Evolutionary conservation across 2,888 invertebrate genomes (phyloP).

Genomic region (Ormyrus pomaceus): DNA sequence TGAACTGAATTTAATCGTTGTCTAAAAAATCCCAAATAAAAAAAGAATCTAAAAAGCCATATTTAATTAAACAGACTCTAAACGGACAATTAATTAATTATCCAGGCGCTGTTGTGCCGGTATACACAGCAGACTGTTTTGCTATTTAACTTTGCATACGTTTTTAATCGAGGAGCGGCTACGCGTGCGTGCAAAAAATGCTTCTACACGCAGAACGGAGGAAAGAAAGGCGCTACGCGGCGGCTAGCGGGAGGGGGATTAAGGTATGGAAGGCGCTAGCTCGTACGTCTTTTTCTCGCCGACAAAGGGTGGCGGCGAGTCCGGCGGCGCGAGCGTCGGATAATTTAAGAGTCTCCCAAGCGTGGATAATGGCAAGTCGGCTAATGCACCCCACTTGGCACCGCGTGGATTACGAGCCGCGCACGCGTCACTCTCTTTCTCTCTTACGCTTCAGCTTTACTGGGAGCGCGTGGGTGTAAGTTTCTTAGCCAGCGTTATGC

Average conservation of each 20-base stretch:
- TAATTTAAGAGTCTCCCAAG: conserved; percentile 74
- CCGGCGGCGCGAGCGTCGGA: conserved; percentile 66
- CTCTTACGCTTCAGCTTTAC: neutral
- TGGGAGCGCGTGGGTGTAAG: neutral
- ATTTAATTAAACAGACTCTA: no score
- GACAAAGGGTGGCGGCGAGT: conserved; percentile 63
- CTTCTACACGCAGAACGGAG: no score
- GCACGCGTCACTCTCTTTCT: conserved; percentile 51
- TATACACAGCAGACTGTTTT: neutral
- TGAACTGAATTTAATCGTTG: no score
- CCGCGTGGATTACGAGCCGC: conserved; percentile 67
- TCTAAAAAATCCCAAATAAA: no score
- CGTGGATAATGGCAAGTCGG: conserved; percentile 74
- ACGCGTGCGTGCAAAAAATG: no score
- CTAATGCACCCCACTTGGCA: conserved; percentile 74
- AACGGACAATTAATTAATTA: no score
- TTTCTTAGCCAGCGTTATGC: neutral
- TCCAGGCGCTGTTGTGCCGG: no score
- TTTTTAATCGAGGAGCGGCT: neutral
- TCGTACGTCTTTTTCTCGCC: conserved; percentile 74
- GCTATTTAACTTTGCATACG: neutral
- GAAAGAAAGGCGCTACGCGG: neutral
- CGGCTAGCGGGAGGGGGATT: conserved; percentile 7
- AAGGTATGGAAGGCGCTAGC: conserved; percentile 62
- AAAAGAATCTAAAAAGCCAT: no score